Evolutionary conservation across 1,140 invertebrate species (phyloP).

Genomic region (Aphelinus certus): DNA sequence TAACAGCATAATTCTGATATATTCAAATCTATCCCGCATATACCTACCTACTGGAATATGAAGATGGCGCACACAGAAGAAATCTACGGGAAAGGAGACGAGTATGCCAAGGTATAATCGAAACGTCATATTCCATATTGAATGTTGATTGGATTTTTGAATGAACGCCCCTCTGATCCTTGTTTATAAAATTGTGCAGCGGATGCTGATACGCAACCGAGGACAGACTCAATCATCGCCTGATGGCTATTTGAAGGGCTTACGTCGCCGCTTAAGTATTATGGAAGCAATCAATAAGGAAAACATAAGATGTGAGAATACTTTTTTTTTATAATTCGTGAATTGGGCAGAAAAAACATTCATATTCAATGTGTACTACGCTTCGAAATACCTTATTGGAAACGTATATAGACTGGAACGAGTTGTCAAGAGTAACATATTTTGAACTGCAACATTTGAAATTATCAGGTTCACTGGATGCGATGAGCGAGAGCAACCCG

Average conservation of each 20-base stretch:
- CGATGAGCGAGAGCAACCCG: constrained; percentile 1
- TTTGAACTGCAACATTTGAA: too few relatives aligned
- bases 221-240: neutral
- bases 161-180: neutral
- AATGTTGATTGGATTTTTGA: neutral
- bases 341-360: too few relatives aligned
- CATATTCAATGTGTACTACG: too few relatives aligned
- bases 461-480: too few relatives aligned
- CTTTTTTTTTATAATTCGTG: neutral
- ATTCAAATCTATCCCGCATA: too few relatives aligned
- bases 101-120: constrained; percentile 29
- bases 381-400: too few relatives aligned
- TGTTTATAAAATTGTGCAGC: neutral
- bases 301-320: neutral
- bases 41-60: too few relatives aligned
- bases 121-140: neutral
- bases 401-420: too few relatives aligned
- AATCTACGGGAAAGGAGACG: constrained; percentile 9
- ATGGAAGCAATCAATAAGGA: constrained; percentile 23
- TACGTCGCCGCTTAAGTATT: constrained; percentile 22
- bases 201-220: constrained; percentile 22
- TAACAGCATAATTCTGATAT: too few relatives aligned
- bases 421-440: too few relatives aligned
- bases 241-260: constrained; percentile 17
- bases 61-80: neutral